Evolutionary conservation across 37 sponge, comb jelly and placozoan genomes (phyloP).

Genomic region (Chondrilla cf. caribensis): DNA sequence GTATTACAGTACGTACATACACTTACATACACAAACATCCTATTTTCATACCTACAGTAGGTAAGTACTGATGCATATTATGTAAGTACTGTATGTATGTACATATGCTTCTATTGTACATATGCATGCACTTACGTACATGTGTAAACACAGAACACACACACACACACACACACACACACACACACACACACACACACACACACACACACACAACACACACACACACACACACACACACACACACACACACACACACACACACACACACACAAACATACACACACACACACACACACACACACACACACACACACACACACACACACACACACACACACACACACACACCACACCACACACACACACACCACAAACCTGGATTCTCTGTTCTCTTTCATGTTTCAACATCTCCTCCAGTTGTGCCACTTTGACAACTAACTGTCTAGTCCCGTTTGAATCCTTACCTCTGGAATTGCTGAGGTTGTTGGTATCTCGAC

Average conservation of each 20-base stretch:
- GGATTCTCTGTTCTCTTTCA: slow-evolving; percentile 20
- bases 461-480: not conserved
- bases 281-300: too few species aligned
- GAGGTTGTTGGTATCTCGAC: slow-evolving; percentile 6
- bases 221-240: slow-evolving; percentile 10
- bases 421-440: not conserved
- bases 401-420: slow-evolving; percentile 4
- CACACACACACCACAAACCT: not conserved
- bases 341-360: not conserved
- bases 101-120: too few species aligned
- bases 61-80: too few species aligned
- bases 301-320: too few species aligned
- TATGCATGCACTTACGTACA: too few species aligned
- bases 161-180: slow-evolving; percentile 25
- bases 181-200: slow-evolving; percentile 11
- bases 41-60: too few species aligned
- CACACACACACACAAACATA: not conserved
- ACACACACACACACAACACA: not conserved
- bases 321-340: not conserved
- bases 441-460: not conserved
- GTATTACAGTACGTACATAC: too few species aligned
- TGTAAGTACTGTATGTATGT: too few species aligned
- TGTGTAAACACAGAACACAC: not conserved
- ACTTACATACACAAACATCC: too few species aligned
- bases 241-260: slow-evolving; percentile 8